phyloP scores from a whole-genome alignment of 2,113 vertebrate genomes.

The rabbit (Oryctolagus cuniculus) region DNA sequence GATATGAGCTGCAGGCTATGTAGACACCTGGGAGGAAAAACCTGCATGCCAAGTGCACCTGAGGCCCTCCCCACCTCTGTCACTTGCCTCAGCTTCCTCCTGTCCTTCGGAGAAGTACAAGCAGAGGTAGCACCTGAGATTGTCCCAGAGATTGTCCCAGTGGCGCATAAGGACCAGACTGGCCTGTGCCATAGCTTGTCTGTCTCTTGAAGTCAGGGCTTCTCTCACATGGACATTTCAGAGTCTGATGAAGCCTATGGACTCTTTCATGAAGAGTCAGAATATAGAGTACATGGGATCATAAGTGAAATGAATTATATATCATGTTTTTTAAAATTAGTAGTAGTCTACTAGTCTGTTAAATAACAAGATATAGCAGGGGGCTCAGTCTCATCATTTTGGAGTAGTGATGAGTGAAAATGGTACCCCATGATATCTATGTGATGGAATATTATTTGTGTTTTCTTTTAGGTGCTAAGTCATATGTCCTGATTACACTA shows the following conservation, averaged over 20 bases:
- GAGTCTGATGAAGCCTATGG: neutral
- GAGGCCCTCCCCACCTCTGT: neutral
- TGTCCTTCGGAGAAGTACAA: neutral
- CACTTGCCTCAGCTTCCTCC: neutral
- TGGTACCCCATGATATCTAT: neutral
- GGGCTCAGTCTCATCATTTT: neutral
- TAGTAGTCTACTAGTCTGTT: neutral
- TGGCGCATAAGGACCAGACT: neutral
- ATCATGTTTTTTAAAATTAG: neutral
- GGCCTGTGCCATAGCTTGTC: neutral
- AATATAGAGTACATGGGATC: neutral
- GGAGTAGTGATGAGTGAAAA: neutral
- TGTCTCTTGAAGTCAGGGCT: neutral
- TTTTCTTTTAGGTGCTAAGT: neutral
- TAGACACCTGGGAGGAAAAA: neutral
- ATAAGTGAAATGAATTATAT: slow-evolving; percentile 2
- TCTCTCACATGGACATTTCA: neutral
- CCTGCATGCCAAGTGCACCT: neutral
- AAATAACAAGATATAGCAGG: neutral
- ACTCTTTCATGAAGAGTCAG: neutral
- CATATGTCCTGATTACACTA: neutral
- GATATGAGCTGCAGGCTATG: neutral
- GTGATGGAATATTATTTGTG: neutral
- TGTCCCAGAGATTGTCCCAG: neutral
- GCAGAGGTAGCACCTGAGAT: neutral